Conservation (phyloP, 2,888 invertebrate species). For the Orchestes rusci region DNA sequence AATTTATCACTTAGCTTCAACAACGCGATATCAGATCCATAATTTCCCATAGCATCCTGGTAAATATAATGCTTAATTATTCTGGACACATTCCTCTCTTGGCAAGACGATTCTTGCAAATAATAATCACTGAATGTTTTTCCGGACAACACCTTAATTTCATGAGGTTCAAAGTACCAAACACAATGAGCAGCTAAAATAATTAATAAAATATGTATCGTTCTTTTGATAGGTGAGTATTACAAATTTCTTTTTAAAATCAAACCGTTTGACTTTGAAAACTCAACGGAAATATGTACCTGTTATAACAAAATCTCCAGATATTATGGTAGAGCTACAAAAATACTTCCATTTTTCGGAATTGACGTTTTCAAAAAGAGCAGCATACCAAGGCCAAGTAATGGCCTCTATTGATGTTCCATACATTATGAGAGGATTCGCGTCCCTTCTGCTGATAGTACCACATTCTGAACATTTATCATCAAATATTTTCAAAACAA, state of each 20-base stretch:
- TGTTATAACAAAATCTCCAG: conserved; percentile 42
- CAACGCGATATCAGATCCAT: conserved; percentile 52
- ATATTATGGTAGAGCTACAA: conserved; percentile 51
- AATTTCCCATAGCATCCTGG: conserved; percentile 47
- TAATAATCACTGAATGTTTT: conserved; percentile 39
- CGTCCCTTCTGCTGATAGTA: background rate
- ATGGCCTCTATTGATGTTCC: conserved; percentile 40
- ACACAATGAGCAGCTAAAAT: conserved; percentile 42
- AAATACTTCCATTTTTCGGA: conserved; percentile 43
- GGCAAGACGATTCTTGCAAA: conserved; percentile 31
- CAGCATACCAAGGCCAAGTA: conserved; percentile 52
- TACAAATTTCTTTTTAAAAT: too few species aligned
- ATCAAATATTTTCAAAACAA: conserved; percentile 32
- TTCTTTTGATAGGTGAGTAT: too few species aligned
- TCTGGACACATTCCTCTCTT: conserved; percentile 40
- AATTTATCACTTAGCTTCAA: conserved; percentile 43
- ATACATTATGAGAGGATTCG: conserved; percentile 37
- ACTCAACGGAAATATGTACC: conserved; percentile 16
- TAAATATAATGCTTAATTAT: conserved; percentile 45
- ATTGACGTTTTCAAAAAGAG: conserved; percentile 35
- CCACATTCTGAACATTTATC: conserved; percentile 15
- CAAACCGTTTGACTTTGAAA: background rate
- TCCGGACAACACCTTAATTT: conserved; percentile 39
- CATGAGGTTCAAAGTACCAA: conserved; percentile 38
- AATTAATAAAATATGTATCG: too few species aligned